phyloP scores from a whole-genome alignment of 1,140 invertebrate species.

The Eubasilissa regina region DNA sequence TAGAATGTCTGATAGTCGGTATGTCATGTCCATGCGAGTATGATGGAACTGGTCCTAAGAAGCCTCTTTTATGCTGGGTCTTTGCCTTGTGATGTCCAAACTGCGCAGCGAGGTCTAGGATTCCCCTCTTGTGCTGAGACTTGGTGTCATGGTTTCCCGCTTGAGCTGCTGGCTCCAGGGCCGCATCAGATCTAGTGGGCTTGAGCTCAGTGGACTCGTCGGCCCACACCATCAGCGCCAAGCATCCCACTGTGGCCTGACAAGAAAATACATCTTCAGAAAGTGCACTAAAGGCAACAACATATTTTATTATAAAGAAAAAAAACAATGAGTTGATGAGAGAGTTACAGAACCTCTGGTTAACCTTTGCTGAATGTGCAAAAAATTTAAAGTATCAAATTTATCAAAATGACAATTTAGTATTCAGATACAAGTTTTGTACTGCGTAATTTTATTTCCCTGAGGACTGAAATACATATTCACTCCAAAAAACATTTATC shows the following conservation, averaged over 20 bases:
- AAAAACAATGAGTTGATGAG: too few relatives aligned
- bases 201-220: conserved; percentile 58
- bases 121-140: conserved; percentile 67
- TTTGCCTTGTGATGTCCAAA: conserved; percentile 58
- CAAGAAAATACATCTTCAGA: conserved; percentile 56
- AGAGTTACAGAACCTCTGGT: too few relatives aligned
- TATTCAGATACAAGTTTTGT: too few relatives aligned
- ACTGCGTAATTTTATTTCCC: too few relatives aligned
- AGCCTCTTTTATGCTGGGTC: conserved; percentile 67
- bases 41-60: conserved; percentile 65
- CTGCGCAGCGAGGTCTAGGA: conserved; percentile 61
- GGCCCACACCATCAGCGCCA: conserved; percentile 60
- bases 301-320: too few relatives aligned
- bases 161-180: conserved; percentile 20
- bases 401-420: too few relatives aligned
- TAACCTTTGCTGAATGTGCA: too few relatives aligned
- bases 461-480: too few relatives aligned
- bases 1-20: conserved; percentile 68
- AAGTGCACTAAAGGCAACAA: not conserved
- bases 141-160: conserved; percentile 49
- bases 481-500: too few relatives aligned
- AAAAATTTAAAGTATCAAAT: too few relatives aligned
- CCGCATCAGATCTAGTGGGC: not conserved
- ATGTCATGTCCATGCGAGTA: conserved; percentile 70
- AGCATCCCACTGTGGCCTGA: conserved; percentile 66